Conservation (phyloP, 2,113 vertebrate species). For the Axis porcinus region DNA sequence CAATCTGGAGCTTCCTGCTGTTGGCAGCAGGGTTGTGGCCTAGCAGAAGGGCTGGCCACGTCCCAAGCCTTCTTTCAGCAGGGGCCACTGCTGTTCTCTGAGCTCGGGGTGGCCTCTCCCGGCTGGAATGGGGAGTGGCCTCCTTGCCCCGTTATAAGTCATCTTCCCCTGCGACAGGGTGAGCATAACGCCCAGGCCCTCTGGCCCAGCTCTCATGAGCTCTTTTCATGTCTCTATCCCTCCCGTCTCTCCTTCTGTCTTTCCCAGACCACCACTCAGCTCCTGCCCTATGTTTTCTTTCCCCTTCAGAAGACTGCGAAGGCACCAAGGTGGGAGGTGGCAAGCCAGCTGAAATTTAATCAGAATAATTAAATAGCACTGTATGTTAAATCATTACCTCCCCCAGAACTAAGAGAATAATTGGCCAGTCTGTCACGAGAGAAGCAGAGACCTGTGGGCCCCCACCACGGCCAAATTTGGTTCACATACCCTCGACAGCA, state of each 20-base stretch:
- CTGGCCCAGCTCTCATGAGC: background rate
- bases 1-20: background rate
- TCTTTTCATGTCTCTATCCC: background rate
- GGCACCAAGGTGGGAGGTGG: constrained; percentile 41
- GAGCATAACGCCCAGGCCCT: background rate
- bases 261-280: background rate
- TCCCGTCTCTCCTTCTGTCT: background rate
- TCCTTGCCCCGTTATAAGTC: background rate
- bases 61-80: background rate
- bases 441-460: constrained; percentile 29
- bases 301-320: constrained; percentile 40
- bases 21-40: background rate
- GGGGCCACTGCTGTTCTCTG: background rate
- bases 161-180: background rate
- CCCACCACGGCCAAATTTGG: background rate
- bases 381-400: constrained; percentile 55
- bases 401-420: constrained; percentile 22
- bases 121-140: too few species aligned
- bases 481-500: background rate
- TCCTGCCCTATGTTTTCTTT: constrained; percentile 23
- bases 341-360: constrained; percentile 66
- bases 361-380: constrained; percentile 56
- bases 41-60: too few species aligned
- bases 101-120: background rate
- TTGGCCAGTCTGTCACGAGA: constrained; percentile 29